Evolutionary conservation across 2,113 vertebrate species (phyloP), one percentile per base, ranked within the genome.

Genomic region (Macrotis lagotis): DNA sequence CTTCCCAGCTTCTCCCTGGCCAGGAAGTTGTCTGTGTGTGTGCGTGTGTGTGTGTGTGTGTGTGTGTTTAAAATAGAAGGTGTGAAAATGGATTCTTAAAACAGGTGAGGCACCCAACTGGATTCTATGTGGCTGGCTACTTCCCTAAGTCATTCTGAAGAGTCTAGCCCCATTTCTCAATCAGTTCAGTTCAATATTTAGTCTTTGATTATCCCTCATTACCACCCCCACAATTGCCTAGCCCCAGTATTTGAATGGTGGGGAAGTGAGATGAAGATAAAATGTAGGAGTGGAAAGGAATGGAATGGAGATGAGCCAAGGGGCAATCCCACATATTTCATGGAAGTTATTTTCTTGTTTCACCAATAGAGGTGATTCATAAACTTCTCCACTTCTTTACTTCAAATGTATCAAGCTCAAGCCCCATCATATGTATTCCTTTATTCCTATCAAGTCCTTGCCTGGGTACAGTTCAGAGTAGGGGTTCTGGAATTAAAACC

Each of bases 1-100:
- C 99, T 99, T 98, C 94, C 92, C 16, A 55, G 66, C 59, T 91
- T 90, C 95, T 90, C 55, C 3, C 89, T n/a, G 90, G 89, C 28
- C 0, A 26, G 51, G 59, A 66, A 59, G 55, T 9, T 83, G 66
- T 44, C 16, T 44, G 37, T 44, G 37, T 83, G 66, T 83, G 66
- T 83, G 37, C 44, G 66, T 44, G n/a, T 44, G 37, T 44, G 37
- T 53, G 52, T 31, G 28, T 66, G 28, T 37, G 28, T 66, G 11
- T 37, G 31, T 0, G 10, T 3, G 2, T 5, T n/a, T 5, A 74
- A 74, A 59, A n/a, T 74, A 74, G 37, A 74, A 37, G 66, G 7
- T 74, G 16, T 74, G 66, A 74, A n/a, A n/a, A 50, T 11, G 83
- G 88, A 7, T 0, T 0, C 59, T 3, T 9, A 66, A 92, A 74